These are phyloP conservation scores for Troides oblongomaculatus DNA, from an alignment of 2,888 invertebrate genomes.

Conservation along the genomic window DNA sequence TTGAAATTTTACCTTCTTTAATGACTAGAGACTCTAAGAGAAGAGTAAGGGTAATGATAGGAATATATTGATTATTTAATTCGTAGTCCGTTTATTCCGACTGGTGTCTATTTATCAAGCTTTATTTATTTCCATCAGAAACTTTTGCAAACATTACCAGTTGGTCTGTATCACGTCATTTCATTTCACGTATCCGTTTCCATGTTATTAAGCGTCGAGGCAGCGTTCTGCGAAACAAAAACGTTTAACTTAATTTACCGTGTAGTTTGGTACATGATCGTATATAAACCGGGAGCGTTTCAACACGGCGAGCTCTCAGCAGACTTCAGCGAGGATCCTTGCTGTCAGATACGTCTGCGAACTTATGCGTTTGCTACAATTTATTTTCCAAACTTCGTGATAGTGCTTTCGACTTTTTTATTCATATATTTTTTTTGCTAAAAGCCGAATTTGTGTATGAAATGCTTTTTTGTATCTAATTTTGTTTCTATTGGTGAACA, in stretches of 20 bases:
- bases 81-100: too few relatives aligned
- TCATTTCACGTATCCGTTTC: neutral
- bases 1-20: too few relatives aligned
- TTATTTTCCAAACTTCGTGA: constrained; percentile 26
- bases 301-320: constrained; percentile 15
- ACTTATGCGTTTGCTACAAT: constrained; percentile 30
- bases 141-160: too few relatives aligned
- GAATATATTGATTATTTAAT: too few relatives aligned
- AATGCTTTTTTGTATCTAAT: too few relatives aligned
- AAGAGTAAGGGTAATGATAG: too few relatives aligned
- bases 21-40: too few relatives aligned
- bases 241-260: constrained; percentile 16
- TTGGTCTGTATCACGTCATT: too few relatives aligned
- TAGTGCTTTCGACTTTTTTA: constrained; percentile 27
- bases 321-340: constrained; percentile 20
- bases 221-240: constrained; percentile 12
- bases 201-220: neutral
- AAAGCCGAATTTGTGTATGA: neutral
- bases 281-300: constrained; percentile 21
- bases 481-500: too few relatives aligned
- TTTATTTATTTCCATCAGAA: too few relatives aligned
- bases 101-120: too few relatives aligned
- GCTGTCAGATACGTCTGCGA: constrained; percentile 29
- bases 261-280: constrained; percentile 15
- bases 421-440: constrained; percentile 5